These are phyloP conservation scores for Mesaphorura yosii DNA, from an alignment of 1,140 invertebrate species.

Conservation along the genomic window DNA sequence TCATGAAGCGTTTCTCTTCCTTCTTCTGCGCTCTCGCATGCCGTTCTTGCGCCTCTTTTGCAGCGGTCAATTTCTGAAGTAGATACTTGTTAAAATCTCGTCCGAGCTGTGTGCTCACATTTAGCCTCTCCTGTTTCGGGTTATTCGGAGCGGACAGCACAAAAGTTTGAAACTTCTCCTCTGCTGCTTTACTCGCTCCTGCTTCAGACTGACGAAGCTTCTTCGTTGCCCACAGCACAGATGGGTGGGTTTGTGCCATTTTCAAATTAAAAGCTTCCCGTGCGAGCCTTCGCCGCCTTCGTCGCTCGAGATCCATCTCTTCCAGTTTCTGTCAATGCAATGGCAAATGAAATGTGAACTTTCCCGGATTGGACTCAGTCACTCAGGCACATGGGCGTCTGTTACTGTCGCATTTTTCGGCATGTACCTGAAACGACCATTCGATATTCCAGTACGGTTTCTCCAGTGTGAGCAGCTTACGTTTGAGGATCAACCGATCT, in stretches of 20 bases:
- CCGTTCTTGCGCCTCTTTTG: background rate
- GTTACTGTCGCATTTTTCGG: background rate
- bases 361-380: too few species aligned
- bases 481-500: conserved; percentile 3
- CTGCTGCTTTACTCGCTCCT: too few species aligned
- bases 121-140: too few species aligned
- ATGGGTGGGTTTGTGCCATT: background rate
- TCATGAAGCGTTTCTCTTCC: conserved; percentile 4
- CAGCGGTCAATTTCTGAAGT: background rate
- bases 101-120: background rate
- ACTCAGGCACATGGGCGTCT: too few species aligned
- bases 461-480: conserved; percentile 17
- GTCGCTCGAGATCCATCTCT: background rate
- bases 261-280: background rate
- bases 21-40: background rate
- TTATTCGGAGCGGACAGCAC: too few species aligned
- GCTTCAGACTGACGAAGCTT: too few species aligned
- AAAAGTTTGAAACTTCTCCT: too few species aligned
- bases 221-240: too few species aligned
- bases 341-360: background rate
- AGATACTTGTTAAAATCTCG: conserved; percentile 3
- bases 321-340: background rate
- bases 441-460: conserved; percentile 10
- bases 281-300: background rate
- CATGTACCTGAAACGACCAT: conserved; percentile 13